Evolutionary conservation across 2,888 invertebrate species (phyloP), one percentile per base, ranked within the genome.

Genomic region (Stenchaetothrips biformis): DNA sequence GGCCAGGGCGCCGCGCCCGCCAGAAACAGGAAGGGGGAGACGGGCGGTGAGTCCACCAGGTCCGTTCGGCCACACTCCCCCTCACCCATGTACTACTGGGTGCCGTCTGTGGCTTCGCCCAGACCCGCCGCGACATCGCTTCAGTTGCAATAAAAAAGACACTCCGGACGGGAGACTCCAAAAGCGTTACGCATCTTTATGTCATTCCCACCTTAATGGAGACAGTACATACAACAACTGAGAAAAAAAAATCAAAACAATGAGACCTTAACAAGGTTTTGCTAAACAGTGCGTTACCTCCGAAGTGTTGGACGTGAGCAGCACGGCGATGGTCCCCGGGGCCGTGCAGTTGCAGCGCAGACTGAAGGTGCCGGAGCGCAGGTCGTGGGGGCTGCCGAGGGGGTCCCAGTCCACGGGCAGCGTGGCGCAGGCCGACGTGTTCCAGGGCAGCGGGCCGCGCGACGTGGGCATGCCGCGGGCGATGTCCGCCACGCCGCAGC

Each of bases 391-490:
- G 37, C 37, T 37, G 37, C 37, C 37, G 37, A 37, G 37, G 37
- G 67, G 67, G 67, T 67, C 67, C 67, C 67, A 67, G 67, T 67
- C 25, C 21, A 21, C 67, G 21, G 21, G 21, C 67, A 67, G 67
- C 67, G 67, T 67, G 67, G 67, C 6, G 67, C 67, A 67, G 67
- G 67, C 67, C 67, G 67, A 21, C n/a, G 67, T 67, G 67, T 67
- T 67, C 67, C 67, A 67, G 67, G 67, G 67, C 67, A 67, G 67
- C 67, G 21, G 21, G n/a, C 67, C 67, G 67, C 21, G 67, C 67
- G 67, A 21, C 21, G 67, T 67, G 37, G 37, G 37, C 67, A 67
- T 21, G 21, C 67, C 67, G 67, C 67, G 67, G 21, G 67, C 67
- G 67, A 67, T 67, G 67, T 67, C 67, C 67, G 67, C 21, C 67